A percentile compares a stretch with the other conserved stretches of the same genome.
Evolutionary conservation across 1,140 invertebrate species (phyloP).

Genomic region (Pygmarrhopalites habei): DNA sequence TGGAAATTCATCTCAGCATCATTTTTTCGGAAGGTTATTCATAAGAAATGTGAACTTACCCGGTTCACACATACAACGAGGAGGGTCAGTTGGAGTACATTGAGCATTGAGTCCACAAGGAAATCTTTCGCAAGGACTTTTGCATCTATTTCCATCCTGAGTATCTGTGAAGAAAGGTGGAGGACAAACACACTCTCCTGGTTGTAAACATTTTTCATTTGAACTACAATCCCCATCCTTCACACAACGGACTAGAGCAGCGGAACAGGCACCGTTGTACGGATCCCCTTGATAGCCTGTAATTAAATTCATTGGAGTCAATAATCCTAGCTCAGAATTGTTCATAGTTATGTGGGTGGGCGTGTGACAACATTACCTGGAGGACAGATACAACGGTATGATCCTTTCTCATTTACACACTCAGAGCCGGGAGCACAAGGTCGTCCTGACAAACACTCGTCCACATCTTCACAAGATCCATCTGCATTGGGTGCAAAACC

Average conservation of each 20-base stretch:
- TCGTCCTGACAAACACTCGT: slow-evolving; percentile 49
- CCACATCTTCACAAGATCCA: slow-evolving; percentile 57
- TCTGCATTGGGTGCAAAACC: slow-evolving; percentile 64
- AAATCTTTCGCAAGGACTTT: slow-evolving; percentile 52
- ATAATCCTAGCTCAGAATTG: too few species aligned
- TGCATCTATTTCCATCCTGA: slow-evolving; percentile 71
- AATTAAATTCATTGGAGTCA: too few species aligned
- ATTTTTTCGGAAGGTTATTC: slow-evolving; percentile 41
- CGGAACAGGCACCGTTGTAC: slow-evolving; percentile 60
- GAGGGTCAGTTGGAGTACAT: slow-evolving; percentile 81
- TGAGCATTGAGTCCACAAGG: slow-evolving; percentile 86
- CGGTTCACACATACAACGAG: slow-evolving; percentile 73
- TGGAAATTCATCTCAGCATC: not conserved
- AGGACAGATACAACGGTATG: slow-evolving; percentile 73
- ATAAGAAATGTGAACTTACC: too few species aligned
- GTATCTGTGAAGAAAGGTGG: slow-evolving; percentile 78
- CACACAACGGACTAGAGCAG: slow-evolving; percentile 69
- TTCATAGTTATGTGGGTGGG: too few species aligned
- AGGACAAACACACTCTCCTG: slow-evolving; percentile 79
- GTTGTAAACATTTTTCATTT: slow-evolving; percentile 84
- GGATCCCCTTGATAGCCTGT: slow-evolving; percentile 55
- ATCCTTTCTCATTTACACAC: slow-evolving; percentile 71
- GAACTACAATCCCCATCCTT: slow-evolving; percentile 70
- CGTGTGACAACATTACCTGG: too few species aligned
- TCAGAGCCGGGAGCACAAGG: slow-evolving; percentile 77